phyloP scores from a whole-genome alignment of 2,797 vertebrate genomes.

The Luscinia luscinia region DNA sequence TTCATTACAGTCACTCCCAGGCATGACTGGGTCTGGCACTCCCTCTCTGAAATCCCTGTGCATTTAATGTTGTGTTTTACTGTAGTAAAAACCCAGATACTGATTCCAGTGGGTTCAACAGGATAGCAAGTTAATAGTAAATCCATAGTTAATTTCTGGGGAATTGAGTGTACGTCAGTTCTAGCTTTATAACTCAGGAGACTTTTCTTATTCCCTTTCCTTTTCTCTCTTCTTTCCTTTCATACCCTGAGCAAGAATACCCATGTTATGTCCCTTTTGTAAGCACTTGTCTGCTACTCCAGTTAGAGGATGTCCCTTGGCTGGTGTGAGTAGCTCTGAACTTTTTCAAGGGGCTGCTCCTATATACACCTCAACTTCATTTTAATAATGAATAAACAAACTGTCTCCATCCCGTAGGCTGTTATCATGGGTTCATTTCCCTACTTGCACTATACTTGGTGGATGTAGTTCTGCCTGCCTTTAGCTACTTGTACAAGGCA shows the following conservation, averaged over 20 bases:
- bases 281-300: slow-evolving; percentile 21
- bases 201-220: slow-evolving; percentile 6
- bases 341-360: background rate
- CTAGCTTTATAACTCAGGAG: slow-evolving; percentile 49
- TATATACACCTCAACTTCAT: slow-evolving; percentile 4
- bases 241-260: background rate
- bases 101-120: background rate
- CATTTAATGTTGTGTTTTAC: background rate
- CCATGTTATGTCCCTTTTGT: background rate
- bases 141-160: background rate
- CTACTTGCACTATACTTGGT: slow-evolving; percentile 32
- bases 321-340: slow-evolving; percentile 6
- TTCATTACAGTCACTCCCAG: background rate
- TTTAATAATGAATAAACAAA: background rate
- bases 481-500: background rate
- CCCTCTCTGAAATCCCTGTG: background rate
- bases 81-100: background rate
- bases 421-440: slow-evolving; percentile 6
- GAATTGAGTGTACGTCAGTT: background rate
- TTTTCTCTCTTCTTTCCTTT: background rate
- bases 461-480: slow-evolving; percentile 14
- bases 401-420: background rate
- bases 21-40: background rate
- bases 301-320: background rate
- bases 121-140: background rate